A percentile compares a stretch with the other conserved stretches of the same genome.
phyloP scores from a whole-genome alignment of 2,113 vertebrate species.

The Gallinago paraguaiae region DNA sequence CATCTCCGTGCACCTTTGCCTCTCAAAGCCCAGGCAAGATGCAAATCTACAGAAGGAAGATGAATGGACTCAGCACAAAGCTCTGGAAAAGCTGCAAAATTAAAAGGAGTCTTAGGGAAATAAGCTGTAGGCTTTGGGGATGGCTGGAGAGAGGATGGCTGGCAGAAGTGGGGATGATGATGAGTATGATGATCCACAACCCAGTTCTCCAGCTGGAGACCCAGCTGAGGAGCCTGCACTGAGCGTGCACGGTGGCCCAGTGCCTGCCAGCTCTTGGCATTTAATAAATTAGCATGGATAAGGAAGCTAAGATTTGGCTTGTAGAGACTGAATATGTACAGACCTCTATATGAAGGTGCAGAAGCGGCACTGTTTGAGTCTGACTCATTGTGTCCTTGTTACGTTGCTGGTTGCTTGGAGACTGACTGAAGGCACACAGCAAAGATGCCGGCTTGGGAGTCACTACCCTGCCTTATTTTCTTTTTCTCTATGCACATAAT shows the following conservation, averaged over 20 bases:
- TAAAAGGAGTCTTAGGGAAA: neutral
- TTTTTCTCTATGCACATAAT: neutral
- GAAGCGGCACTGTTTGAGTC: neutral
- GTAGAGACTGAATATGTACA: neutral
- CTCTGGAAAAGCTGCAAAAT: neutral
- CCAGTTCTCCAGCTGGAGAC: neutral
- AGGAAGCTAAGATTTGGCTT: neutral
- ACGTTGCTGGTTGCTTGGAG: conserved; percentile 15
- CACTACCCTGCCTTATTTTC: conserved; percentile 42
- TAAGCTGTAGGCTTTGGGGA: neutral
- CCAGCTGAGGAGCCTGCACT: neutral
- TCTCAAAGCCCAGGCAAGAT: neutral
- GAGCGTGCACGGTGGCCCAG: neutral
- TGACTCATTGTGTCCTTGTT: conserved; percentile 47
- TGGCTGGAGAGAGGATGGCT: neutral
- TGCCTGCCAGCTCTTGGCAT: neutral
- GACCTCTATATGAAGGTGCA: neutral
- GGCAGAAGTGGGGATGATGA: neutral
- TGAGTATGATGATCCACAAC: neutral
- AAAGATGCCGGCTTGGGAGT: neutral
- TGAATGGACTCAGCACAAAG: neutral
- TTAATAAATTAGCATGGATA: neutral
- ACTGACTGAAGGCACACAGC: neutral
- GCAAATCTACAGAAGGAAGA: neutral
- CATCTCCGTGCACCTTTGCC: fast-evolving